Conservation (phyloP, 2,113 vertebrate species). For the Nerophis lumbriciformis region DNA sequence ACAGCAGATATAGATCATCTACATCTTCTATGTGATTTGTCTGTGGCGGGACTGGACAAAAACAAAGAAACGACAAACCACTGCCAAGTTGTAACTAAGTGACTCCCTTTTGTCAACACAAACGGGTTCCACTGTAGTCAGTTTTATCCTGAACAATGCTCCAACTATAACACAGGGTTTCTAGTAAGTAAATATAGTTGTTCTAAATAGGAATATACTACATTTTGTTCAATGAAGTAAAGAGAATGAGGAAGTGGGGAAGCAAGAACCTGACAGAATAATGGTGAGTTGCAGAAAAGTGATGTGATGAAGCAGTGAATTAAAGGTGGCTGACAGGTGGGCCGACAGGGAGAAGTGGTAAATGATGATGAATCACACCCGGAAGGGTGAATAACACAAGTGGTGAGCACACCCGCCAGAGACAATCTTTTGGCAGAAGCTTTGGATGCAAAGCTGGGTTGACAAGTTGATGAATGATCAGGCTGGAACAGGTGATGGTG, state of each 20-base stretch:
- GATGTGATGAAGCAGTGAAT: constrained; percentile 1
- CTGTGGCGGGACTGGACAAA: too few species aligned
- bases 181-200: too few species aligned
- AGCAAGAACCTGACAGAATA: not conserved
- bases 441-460: not conserved
- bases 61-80: too few species aligned
- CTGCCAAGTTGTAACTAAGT: too few species aligned
- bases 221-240: not conserved
- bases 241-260: not conserved
- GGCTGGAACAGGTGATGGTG: not conserved
- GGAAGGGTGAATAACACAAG: not conserved
- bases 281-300: constrained; percentile 5
- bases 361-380: constrained; percentile 1
- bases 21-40: too few species aligned
- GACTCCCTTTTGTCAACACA: too few species aligned
- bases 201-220: too few species aligned
- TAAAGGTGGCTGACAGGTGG: not conserved
- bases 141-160: too few species aligned
- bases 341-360: not conserved
- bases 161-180: too few species aligned
- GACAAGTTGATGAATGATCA: not conserved
- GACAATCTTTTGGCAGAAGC: not conserved
- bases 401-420: not conserved
- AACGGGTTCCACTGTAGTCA: too few species aligned
- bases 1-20: too few species aligned